Conservation (phyloP, 2,888 invertebrate genomes). For the Candidula unifasciata region DNA sequence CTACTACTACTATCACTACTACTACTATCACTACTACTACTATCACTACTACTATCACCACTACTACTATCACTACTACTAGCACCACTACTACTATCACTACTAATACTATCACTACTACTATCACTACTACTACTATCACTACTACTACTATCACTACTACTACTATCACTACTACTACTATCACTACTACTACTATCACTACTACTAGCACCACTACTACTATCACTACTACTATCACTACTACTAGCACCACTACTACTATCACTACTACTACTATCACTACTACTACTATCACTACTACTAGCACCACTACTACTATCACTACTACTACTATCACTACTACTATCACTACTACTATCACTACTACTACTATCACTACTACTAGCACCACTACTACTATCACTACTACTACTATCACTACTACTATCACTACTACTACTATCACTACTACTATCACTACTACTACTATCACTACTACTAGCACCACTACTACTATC, state of each 20-base stretch:
- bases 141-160: not conserved
- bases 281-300: constrained; percentile 34
- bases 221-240: not conserved
- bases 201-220: not conserved
- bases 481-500: not conserved
- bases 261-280: constrained; percentile 25
- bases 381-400: not conserved
- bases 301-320: constrained; percentile 28
- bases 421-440: not conserved
- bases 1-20: not conserved
- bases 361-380: constrained; percentile 34
- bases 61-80: not conserved
- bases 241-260: not conserved
- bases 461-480: not conserved
- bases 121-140: constrained; percentile 10
- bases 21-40: not conserved
- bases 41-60: not conserved
- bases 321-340: constrained; percentile 19
- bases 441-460: not conserved
- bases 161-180: not conserved
- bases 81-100: not conserved
- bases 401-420: not conserved
- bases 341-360: constrained; percentile 36
- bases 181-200: not conserved
- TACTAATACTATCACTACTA: not conserved